Evolutionary conservation across 2,113 vertebrate genomes (phyloP).

Genomic region (Engraulis encrasicolus): DNA sequence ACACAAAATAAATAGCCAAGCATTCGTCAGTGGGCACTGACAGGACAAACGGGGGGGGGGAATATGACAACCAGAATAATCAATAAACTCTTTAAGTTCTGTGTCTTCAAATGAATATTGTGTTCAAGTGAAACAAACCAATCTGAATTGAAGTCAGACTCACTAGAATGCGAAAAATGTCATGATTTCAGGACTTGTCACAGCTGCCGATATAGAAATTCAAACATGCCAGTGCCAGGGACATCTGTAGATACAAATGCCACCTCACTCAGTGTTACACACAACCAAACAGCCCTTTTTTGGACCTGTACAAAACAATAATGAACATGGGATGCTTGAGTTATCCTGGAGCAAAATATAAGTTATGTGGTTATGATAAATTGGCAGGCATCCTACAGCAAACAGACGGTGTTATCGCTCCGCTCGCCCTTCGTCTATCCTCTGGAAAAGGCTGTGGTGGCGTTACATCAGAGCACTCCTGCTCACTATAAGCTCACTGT

Average conservation of each 20-base stretch:
- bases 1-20: background rate
- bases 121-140: background rate
- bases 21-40: background rate
- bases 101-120: background rate
- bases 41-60: background rate
- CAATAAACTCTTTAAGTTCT: background rate
- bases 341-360: too few relatives aligned
- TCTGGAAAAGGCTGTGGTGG: constrained; percentile 41
- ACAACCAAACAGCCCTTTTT: background rate
- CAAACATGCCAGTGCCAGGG: background rate
- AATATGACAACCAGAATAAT: background rate
- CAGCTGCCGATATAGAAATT: background rate
- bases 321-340: background rate
- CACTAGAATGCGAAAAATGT: background rate
- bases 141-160: background rate
- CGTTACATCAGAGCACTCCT: constrained; percentile 47
- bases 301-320: background rate
- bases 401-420: constrained; percentile 17
- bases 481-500: constrained; percentile 46
- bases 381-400: background rate
- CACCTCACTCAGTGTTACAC: background rate
- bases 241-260: background rate
- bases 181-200: background rate
- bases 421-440: constrained; percentile 17
- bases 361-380: background rate